Evolutionary conservation across 2,888 invertebrate genomes (phyloP), one percentile per base, ranked within the genome.

Genomic region (Poecilus cupreus): DNA sequence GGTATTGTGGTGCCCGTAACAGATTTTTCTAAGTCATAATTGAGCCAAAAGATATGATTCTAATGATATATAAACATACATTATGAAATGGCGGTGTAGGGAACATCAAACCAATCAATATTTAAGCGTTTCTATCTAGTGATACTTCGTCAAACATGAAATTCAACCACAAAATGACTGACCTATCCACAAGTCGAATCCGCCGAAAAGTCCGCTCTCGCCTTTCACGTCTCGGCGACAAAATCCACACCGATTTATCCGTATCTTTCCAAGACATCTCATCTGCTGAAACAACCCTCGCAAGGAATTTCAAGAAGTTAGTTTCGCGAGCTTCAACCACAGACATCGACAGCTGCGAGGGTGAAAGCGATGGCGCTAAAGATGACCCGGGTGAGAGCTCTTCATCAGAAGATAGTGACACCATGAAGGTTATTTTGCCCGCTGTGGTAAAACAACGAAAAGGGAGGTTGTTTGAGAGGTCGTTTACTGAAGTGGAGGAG

Each of bases 101-200:
- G 18, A 46, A 57, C 24, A 68, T 37, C 37, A n/a, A 37, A 20
- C 16, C 32, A 16, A 60, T 60, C 22, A 57, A 24, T 57, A 57
- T 11, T 8, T 46, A 10, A 8, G 8, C 2, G 8, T 1, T 57
- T 8, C 11, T 22, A 57, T 57, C 22, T 57, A 57, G 22, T 18
- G n/a, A 16, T 3, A 43, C 43, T n/a, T n/a, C n/a, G n/a, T n/a
- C n/a, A n/a, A n/a, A 16, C 16, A 80, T 80, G 80, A 80, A 80
- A 46, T 80, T 80, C 24, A 80, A 80, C 43, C 32, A 75, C 46
- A 84, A 83, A 82, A 82, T 83, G 43, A 78, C 68, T 20, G 85
- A 85, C 49, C 83, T 82, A 8, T 82, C 84, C 20, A 85, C 85
- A 1, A 85, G 85, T 37, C 83, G 83, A 3, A 26, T 85, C 3